These are phyloP conservation scores for Oryzias dopingdopingensis DNA, from an alignment of 2,797 vertebrate genomes.

Conservation along the genomic window DNA sequence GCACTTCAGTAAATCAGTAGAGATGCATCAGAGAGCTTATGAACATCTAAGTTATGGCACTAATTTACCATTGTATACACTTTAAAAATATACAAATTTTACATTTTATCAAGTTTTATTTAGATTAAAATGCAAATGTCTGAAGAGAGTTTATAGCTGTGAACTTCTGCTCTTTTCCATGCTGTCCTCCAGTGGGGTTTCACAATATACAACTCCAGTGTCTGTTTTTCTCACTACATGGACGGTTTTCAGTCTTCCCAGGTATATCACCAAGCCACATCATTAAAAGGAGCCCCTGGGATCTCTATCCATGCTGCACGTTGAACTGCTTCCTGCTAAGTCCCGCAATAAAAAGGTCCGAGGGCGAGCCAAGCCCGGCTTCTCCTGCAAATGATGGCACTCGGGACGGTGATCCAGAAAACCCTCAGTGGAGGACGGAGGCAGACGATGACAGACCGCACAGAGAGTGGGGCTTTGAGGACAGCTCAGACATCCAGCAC, in stretches of 20 bases:
- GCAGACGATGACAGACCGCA: conserved; percentile 75
- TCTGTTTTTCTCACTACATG: conserved; percentile 33
- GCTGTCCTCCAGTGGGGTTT: conserved; percentile 29
- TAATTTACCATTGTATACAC: conserved; percentile 44
- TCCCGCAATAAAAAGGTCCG: conserved; percentile 68
- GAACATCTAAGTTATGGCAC: conserved; percentile 41
- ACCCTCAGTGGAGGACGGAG: conserved; percentile 62
- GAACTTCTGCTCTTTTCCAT: conserved; percentile 34
- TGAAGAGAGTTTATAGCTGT: conserved; percentile 37
- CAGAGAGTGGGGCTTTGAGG: conserved; percentile 51
- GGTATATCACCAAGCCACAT: conserved; percentile 69
- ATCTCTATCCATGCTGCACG: conserved; percentile 65
- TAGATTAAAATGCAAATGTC: conserved; percentile 36
- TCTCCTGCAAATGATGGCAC: conserved; percentile 73
- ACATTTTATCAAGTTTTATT: too few relatives aligned
- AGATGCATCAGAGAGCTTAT: conserved; percentile 44
- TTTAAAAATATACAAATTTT: neutral
- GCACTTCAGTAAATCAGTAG: conserved; percentile 69
- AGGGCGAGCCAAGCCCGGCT: conserved; percentile 72
- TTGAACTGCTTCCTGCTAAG: conserved; percentile 54
- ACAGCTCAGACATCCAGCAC: conserved; percentile 68
- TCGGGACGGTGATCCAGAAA: conserved; percentile 72
- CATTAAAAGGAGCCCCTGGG: conserved; percentile 71
- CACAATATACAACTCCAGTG: conserved; percentile 25
- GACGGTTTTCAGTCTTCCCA: conserved; percentile 58